Evolutionary conservation across 2,113 vertebrate species (phyloP).

Genomic region (Acrocephalus arundinaceus): DNA sequence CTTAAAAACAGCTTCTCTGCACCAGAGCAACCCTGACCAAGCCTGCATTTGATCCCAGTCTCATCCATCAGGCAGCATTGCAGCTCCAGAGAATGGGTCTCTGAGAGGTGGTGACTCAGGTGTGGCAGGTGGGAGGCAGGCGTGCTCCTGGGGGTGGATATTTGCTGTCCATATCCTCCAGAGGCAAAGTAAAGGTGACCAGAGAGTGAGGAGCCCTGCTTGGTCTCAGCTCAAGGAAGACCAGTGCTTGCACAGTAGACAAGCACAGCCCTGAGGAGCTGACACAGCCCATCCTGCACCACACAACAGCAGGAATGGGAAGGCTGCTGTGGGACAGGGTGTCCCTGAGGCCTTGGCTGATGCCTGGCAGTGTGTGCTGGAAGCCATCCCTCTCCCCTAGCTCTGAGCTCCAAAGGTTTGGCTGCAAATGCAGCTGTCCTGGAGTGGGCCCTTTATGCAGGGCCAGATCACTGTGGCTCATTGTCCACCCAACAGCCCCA

Average conservation of each 20-base stretch:
- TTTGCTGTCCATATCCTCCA: not conserved
- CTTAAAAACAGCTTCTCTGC: not conserved
- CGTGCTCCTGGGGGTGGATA: not conserved
- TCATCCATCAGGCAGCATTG: not conserved
- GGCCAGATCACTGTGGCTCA: not conserved
- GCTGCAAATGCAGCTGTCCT: not conserved
- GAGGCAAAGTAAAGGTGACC: not conserved
- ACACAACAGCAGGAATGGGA: accelerated
- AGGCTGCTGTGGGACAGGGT: accelerated
- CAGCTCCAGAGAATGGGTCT: not conserved
- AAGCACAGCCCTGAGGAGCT: not conserved
- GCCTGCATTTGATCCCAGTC: not conserved
- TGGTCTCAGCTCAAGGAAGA: not conserved
- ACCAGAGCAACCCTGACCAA: not conserved
- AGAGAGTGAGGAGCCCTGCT: not conserved
- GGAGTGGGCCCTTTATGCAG: not conserved
- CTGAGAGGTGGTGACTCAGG: not conserved
- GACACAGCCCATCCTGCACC: not conserved
- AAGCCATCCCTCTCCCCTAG: not conserved
- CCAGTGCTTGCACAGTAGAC: not conserved
- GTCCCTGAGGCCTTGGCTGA: accelerated
- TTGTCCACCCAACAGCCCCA: accelerated
- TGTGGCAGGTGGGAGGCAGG: not conserved
- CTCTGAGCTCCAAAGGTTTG: not conserved
- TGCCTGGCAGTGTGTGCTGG: accelerated